Base-by-base conservation (phyloP, 2,888 invertebrate genomes). In the Fissipunctia ypsillon region DNA sequence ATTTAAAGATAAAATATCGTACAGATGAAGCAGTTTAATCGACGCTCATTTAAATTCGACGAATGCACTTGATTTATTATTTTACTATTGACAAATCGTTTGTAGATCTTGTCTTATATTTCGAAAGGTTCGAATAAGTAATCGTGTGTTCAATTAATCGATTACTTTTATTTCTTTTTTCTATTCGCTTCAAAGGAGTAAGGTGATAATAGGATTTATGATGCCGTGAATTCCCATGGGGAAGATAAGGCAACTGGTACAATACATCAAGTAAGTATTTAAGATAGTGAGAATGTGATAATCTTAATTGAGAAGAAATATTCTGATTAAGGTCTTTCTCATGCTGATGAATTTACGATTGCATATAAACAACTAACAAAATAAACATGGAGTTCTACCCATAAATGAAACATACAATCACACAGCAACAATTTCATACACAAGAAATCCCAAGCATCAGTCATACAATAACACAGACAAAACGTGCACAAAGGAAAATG, bases 401-500 rank as follows among this genome's bases (percentile, higher is more conserved):
- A 59, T 57, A 50, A 67, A 54, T 3, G 7, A 64, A 56, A 64
- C 25, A 54, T 31, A 59, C 54, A 35, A 59, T 28, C 43, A 74
- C 9, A 70, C 43, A 19, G n/a, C 16, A 57, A 80, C n/a, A 64
- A 56, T 10, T 48, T 52, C 45, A 71, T 69, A 57, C 54, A 52
- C 63, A 83, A 82, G 38, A 69, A 73, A 78, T 69, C 22, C 70
- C 76, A 87, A 86, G 80, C 82, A 87, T 78, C 83, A 85, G 85
- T 88, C 89, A 88, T 90, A 91, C 91, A 92, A 93, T 91, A 89
- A 92, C 88, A 90, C 86, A 91, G 86, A 90, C 88, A 75, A 45
- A 90, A 87, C 90, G 86, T 89, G 89, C 90, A 93, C 92, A 93
- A 94, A 93, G 92, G 63, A 91, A 90, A 91, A 92, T 88, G 84